Base-by-base conservation (phyloP, 2,113 vertebrate genomes). In the Silurus glanis region DNA sequence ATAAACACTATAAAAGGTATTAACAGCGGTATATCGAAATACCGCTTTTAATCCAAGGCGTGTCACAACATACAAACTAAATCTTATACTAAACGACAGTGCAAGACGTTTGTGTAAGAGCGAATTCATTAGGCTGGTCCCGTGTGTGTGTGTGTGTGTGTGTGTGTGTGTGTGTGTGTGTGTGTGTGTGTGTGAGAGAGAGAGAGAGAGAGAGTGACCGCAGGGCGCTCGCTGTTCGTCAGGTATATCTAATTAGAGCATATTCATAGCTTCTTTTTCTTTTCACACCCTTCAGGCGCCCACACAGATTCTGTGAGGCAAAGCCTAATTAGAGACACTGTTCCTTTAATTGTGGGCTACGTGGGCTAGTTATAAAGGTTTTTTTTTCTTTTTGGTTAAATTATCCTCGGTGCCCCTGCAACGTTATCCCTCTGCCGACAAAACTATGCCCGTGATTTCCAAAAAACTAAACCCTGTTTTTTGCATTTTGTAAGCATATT, bases 361-460 rank as follows among this genome's bases (percentile, higher is more conserved):
- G 83, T 91, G 37, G 19, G 49, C 6, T 61, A 61, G 56, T 51
- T 53, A 53, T 58, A 72, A n/a, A 21, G 58, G 51, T 23, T 23
- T 51, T 49, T 80, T 67, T 51, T 80, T 80, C 19, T 55, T 67
- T 83, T 47, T 53, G n/a, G 51, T 76, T 76, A 25, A 76, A 67
- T 83, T n/a, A 83, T 83, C 51, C 51, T 95, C 94, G 93, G 94
- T 94, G 37, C 62, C 92, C 83, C 93, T 92, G 92, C 90, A 94
- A 93, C 94, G 94, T 80, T 85, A 93, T 94, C 93, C 90, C 94
- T 94, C 94, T 94, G 95, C 94, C 93, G 92, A 91, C 88, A 93
- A 96, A 94, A 95, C 91, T 92, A 91, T 96, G 95, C 93, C 92
- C 90, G 92, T 93, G 92, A 92, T 89, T 95, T 91, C 92, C 92